These are phyloP conservation scores for Actinernus sp. DNA, from an alignment of 92 coral and sea anemone species.

Conservation along the genomic window DNA sequence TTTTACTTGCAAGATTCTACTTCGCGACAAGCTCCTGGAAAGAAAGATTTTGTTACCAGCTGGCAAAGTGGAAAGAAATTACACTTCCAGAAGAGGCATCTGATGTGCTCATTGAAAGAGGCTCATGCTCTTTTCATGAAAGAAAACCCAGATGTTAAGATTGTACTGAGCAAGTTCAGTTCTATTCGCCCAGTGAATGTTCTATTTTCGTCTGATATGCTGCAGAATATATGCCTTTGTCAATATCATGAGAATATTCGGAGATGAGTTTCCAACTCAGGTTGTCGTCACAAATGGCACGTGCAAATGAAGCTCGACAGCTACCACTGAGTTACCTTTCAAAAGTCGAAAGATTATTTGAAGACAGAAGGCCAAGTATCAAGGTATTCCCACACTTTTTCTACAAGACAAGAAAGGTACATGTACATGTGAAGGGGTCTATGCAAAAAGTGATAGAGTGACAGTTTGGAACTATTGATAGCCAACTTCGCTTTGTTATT, in stretches of 20 bases:
- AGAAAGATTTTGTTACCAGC: slow-evolving; percentile 42
- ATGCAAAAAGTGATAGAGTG: too few species aligned
- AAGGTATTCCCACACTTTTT: too few species aligned
- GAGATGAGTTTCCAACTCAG: too few species aligned
- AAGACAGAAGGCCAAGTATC: too few species aligned
- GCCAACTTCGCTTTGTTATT: too few species aligned
- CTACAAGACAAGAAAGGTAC: too few species aligned
- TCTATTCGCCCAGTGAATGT: slow-evolving; percentile 62
- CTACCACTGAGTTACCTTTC: too few species aligned
- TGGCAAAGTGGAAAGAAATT: slow-evolving; percentile 44
- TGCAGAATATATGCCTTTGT: slow-evolving; percentile 59
- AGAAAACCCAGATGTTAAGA: slow-evolving; percentile 29
- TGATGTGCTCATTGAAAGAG: slow-evolving; percentile 44
- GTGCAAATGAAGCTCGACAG: too few species aligned
- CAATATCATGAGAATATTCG: slow-evolving; percentile 37
- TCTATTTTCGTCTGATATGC: slow-evolving; percentile 45
- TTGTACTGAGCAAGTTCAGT: slow-evolving; percentile 53
- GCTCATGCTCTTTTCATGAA: slow-evolving; percentile 49
- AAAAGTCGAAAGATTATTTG: too few species aligned
- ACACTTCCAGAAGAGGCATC: slow-evolving; percentile 34
- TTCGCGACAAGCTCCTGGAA: slow-evolving; percentile 65
- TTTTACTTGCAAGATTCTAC: slow-evolving; percentile 41
- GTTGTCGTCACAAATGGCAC: too few species aligned
- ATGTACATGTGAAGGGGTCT: too few species aligned
- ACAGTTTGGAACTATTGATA: too few species aligned